A percentile compares a stretch with the other conserved stretches of the same genome.
Evolutionary conservation across 2,797 vertebrate species (phyloP).

Genomic region (Spea hammondii): DNA sequence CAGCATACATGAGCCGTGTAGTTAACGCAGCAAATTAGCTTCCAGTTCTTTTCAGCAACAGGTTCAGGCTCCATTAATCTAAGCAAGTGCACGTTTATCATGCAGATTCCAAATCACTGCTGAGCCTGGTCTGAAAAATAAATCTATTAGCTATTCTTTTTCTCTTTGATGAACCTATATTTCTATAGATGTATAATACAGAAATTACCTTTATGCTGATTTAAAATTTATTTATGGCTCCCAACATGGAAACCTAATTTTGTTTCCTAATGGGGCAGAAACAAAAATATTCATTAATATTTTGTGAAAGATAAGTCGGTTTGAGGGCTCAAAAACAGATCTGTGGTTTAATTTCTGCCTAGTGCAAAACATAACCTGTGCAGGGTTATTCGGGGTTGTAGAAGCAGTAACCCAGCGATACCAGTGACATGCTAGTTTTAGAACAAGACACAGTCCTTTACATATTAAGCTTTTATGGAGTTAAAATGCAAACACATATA

Average conservation of each 20-base stretch:
- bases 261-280: too few relatives aligned
- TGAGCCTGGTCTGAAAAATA: conserved; percentile 14
- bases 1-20: not conserved
- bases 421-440: not conserved
- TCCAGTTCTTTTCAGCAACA: conserved; percentile 29
- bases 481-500: too few relatives aligned
- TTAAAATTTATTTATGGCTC: too few relatives aligned
- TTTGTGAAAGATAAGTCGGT: too few relatives aligned
- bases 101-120: conserved; percentile 25
- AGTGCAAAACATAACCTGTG: conserved; percentile 16
- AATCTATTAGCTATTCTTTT: not conserved
- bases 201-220: too few relatives aligned
- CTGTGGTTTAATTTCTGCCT: not conserved
- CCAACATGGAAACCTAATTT: too few relatives aligned
- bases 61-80: conserved; percentile 26
- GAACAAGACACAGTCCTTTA: not conserved
- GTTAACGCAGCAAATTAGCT: conserved; percentile 20
- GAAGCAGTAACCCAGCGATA: not conserved
- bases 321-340: too few relatives aligned
- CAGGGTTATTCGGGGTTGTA: conserved; percentile 41
- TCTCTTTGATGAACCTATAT: too few relatives aligned
- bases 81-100: conserved; percentile 21
- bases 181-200: too few relatives aligned
- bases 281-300: too few relatives aligned
- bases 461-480: too few relatives aligned